Evolutionary conservation across 2,113 vertebrate species (phyloP).

Genomic region (Forbesichthys agassizii): DNA sequence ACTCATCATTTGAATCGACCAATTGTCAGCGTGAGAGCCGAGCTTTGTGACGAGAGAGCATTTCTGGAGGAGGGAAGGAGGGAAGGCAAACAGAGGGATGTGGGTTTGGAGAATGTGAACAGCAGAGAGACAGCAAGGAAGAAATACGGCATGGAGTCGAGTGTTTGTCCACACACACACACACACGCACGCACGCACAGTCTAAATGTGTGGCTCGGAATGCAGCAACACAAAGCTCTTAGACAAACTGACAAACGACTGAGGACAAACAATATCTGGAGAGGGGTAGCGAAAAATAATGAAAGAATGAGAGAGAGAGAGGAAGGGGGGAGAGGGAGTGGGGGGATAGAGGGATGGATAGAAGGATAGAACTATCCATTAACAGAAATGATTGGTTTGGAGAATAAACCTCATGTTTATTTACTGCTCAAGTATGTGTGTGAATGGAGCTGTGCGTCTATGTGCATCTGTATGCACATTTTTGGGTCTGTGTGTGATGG

Average conservation of each 20-base stretch:
- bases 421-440: not conserved
- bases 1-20: conserved; percentile 7
- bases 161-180: conserved; percentile 51
- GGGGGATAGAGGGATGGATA: conserved; percentile 19
- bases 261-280: not conserved
- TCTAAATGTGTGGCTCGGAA: conserved; percentile 53
- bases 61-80: not conserved
- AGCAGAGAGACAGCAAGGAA: conserved; percentile 26
- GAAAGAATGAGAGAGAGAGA: not conserved
- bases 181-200: conserved; percentile 46
- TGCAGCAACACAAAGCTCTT: conserved; percentile 53
- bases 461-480: not conserved
- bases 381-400: not conserved
- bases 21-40: conserved; percentile 17
- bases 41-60: conserved; percentile 34
- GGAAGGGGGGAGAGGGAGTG: conserved; percentile 13
- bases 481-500: not conserved
- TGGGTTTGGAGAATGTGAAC: conserved; percentile 48
- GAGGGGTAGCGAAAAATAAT: too few relatives aligned
- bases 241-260: conserved; percentile 45
- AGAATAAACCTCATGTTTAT: not conserved
- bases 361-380: conserved; percentile 12
- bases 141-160: conserved; percentile 8
- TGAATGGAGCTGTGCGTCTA: not conserved
- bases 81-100: conserved; percentile 28